Evolutionary conservation across 2,888 invertebrate genomes (phyloP).

Genomic region (Cheilosia vernalis): DNA sequence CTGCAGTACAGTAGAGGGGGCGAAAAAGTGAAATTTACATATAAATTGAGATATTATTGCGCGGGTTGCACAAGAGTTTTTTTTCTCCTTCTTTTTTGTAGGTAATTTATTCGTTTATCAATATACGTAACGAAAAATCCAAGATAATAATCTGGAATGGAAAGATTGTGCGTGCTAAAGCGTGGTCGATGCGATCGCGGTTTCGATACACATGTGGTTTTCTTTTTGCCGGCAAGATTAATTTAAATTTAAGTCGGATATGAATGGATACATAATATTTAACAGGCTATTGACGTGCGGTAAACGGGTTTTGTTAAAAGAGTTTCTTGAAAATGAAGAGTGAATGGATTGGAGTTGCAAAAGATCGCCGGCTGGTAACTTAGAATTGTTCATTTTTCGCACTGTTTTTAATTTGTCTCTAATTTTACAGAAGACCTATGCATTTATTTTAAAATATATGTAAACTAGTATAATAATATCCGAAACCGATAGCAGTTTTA

Average conservation of each 20-base stretch:
- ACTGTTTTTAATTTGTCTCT: too few species aligned
- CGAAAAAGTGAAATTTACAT: constrained; percentile 58
- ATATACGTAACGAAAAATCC: constrained; percentile 21
- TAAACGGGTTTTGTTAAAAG: constrained; percentile 19
- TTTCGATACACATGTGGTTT: constrained; percentile 38
- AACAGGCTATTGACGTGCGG: constrained; percentile 41
- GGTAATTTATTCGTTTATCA: constrained; percentile 54
- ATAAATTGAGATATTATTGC: constrained; percentile 69
- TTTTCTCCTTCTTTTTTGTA: constrained; percentile 26
- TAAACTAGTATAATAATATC: too few species aligned
- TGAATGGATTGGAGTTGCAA: neutral
- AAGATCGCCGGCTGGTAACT: too few species aligned
- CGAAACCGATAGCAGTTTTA: too few species aligned
- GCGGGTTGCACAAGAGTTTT: constrained; percentile 34
- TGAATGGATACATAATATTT: constrained; percentile 30
- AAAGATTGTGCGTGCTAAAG: constrained; percentile 13
- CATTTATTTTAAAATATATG: too few species aligned
- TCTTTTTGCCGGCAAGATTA: constrained; percentile 4
- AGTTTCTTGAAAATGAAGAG: neutral
- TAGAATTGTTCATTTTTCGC: neutral
- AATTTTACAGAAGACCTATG: too few species aligned
- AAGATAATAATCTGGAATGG: constrained; percentile 12
- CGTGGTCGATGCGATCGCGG: constrained; percentile 21
- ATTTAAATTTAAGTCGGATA: constrained; percentile 26
- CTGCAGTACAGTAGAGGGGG: constrained; percentile 8